These are phyloP conservation scores for Sebastes jordani DNA, from an alignment of 2,797 vertebrate species.

Conservation along the genomic window DNA sequence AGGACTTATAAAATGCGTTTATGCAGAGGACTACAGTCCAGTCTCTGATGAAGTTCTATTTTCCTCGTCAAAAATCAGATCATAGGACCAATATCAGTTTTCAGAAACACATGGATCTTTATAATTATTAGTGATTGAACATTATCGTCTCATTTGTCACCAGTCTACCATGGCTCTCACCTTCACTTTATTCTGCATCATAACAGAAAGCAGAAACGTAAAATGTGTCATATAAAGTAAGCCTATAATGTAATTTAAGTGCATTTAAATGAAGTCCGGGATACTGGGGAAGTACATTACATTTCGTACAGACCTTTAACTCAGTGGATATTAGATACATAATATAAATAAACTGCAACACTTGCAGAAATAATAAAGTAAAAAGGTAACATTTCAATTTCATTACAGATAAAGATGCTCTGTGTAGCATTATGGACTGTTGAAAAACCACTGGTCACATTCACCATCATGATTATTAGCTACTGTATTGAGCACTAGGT, in stretches of 20 bases:
- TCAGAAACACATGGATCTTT: background rate
- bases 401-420: background rate
- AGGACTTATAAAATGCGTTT: too few species aligned
- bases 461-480: background rate
- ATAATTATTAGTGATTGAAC: background rate
- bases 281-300: background rate
- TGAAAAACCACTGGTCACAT: background rate
- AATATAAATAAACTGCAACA: background rate
- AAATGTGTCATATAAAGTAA: background rate
- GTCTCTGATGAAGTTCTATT: accelerated
- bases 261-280: background rate
- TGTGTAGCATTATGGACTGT: background rate
- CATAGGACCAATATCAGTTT: background rate
- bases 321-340: accelerated
- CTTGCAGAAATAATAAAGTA: background rate
- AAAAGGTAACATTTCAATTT: background rate
- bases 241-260: background rate
- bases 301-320: background rate
- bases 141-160: background rate
- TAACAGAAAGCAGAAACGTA: background rate
- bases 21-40: background rate
- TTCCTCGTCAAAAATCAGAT: background rate
- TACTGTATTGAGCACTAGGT: background rate
- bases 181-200: background rate
- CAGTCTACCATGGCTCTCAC: background rate